These are phyloP conservation scores for Falco punctatus DNA, from an alignment of 2,113 vertebrate genomes.

Conservation along the genomic window DNA sequence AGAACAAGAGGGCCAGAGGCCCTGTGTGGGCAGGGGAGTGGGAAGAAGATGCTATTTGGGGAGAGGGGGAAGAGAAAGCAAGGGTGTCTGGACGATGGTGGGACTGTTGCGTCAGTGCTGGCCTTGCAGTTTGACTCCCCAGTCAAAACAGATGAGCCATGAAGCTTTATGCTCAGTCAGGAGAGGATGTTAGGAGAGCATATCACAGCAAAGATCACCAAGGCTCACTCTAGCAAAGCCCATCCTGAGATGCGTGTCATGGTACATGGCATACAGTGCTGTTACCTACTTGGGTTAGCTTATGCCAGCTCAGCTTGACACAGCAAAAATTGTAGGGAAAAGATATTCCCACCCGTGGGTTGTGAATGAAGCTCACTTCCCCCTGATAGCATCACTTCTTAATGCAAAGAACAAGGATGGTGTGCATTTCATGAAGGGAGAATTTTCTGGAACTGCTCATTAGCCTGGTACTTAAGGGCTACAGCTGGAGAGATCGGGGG, in stretches of 20 bases:
- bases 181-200: not conserved
- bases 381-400: not conserved
- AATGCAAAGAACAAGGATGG: not conserved
- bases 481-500: not conserved
- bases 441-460: not conserved
- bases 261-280: not conserved
- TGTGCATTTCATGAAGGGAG: not conserved
- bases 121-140: constrained; percentile 47
- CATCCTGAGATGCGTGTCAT: not conserved
- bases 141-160: constrained; percentile 66
- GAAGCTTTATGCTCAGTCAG: not conserved
- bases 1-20: not conserved
- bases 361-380: not conserved
- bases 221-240: not conserved
- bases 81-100: not conserved
- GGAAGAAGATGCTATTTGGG: not conserved
- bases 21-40: not conserved
- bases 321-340: not conserved
- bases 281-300: not conserved
- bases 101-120: constrained; percentile 9
- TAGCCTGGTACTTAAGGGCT: not conserved
- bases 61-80: not conserved
- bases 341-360: not conserved
- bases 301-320: not conserved
- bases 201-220: not conserved